Base-by-base conservation (phyloP, 2,797 vertebrate species). In the Carcharodon carcharias region DNA sequence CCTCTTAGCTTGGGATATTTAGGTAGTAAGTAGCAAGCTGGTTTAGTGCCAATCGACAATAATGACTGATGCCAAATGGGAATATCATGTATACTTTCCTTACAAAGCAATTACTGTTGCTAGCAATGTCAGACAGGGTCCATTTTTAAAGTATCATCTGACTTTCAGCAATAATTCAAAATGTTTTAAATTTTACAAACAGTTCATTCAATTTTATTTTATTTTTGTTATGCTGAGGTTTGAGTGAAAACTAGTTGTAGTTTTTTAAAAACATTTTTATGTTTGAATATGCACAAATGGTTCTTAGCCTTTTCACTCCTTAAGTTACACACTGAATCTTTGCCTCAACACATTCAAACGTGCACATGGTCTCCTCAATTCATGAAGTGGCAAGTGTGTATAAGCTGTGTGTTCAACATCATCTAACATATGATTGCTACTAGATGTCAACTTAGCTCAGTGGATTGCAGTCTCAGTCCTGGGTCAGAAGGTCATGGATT, bases 1-100 rank as follows among this genome's bases (percentile, higher is more conserved):
- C 82, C 82, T 85, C 61, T 93, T 67, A 93, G n/a, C 40, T 40
- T 93, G 63, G 23, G 91, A 21, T 67, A 67, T 93, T 67, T 93
- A 40, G n/a, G 63, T 93, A 40, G 89, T 65, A 93, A 93, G 91
- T 93, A 45, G 63, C 8, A 93, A 93, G 63, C 21, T 45, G 63
- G 91, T 45, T 21, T 11, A 67, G 8, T 93, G 91, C 91, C 91
- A 93, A 93, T 26, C n/a, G 26, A 40, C n/a, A 91, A 91, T 91
- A 91, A 63, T 91, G 88, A 61, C 58, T 61, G 88, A 45, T 65
- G 91, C 63, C 35, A 67, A 93, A 67, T 35, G 23, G 35, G 61
- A 93, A 67, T 93, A 67, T 67, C 40, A 26, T 12, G 0, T 93
- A 21, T 26, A 26, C 16, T 93, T 12, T 67, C 50, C 63, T n/a